Percentiles rank a stretch among this genome's conserved stretches.
phyloP scores from a whole-genome alignment of 2,113 vertebrate genomes.

The Coryphaenoides rupestris region DNA sequence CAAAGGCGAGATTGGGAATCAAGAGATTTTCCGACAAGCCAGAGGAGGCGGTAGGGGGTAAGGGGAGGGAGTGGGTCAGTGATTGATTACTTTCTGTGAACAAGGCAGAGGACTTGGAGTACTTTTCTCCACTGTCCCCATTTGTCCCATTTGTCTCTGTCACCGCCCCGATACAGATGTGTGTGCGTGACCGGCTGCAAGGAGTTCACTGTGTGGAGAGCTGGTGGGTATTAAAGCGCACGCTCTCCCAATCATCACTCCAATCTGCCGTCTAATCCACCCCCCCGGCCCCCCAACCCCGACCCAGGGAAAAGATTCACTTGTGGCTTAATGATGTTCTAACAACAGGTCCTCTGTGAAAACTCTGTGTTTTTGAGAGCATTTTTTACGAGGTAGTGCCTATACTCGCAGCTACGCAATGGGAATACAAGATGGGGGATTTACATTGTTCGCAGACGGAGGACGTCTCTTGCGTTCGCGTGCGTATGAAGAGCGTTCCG shows the following conservation, averaged over 20 bases:
- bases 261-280: conserved; percentile 38
- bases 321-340: neutral
- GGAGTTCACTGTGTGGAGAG: conserved; percentile 58
- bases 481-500: conserved; percentile 8
- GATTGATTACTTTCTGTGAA: conserved; percentile 67
- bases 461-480: conserved; percentile 24
- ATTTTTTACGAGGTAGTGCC: no score
- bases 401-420: neutral
- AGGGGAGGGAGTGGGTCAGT: conserved; percentile 42
- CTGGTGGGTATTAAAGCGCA: conserved; percentile 44
- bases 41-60: conserved; percentile 18
- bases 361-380: conserved; percentile 4
- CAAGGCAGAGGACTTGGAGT: conserved; percentile 53
- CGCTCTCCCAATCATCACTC: conserved; percentile 52
- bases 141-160: conserved; percentile 73
- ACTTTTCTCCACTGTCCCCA: conserved; percentile 67
- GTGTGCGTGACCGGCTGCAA: conserved; percentile 35
- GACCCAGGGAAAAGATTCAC: conserved; percentile 16
- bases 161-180: conserved; percentile 64
- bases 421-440: neutral
- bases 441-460: neutral
- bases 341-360: conserved; percentile 11
- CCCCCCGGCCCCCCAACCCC: no score
- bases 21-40: conserved; percentile 57
- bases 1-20: conserved; percentile 61